A percentile compares a stretch with the other conserved stretches of the same genome.
phyloP scores from a whole-genome alignment of 2,888 invertebrate species.

The Schizotus pectinicornis region DNA sequence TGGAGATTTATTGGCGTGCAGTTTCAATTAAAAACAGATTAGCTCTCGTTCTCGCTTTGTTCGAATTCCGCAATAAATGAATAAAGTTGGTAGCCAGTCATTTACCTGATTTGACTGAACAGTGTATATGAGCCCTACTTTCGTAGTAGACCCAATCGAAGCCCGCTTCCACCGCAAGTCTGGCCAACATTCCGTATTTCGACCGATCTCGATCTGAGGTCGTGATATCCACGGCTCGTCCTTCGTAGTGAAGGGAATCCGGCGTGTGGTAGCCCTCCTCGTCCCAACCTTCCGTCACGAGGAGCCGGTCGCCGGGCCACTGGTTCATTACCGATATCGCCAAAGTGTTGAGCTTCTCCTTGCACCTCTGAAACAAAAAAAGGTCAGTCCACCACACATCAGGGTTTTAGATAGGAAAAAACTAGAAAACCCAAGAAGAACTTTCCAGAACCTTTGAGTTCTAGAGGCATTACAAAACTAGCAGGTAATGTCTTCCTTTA shows the following conservation, averaged over 20 bases:
- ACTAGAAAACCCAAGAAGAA: background rate
- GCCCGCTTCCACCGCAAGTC: constrained; percentile 94
- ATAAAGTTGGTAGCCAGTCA: background rate
- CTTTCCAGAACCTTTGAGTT: too few species aligned
- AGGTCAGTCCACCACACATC: background rate
- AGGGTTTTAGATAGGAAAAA: too few species aligned
- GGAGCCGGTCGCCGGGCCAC: constrained; percentile 93
- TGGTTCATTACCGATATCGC: constrained; percentile 98
- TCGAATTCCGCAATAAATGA: background rate
- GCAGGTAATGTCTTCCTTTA: too few species aligned
- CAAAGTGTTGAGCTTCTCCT: constrained; percentile 91
- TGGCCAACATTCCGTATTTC: constrained; percentile 95
- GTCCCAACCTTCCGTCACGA: constrained; percentile 96
- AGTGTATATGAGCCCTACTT: constrained; percentile 92
- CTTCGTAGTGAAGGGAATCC: constrained; percentile 94
- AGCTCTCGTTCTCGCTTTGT: background rate
- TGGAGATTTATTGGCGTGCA: background rate
- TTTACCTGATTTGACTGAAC: constrained; percentile 96
- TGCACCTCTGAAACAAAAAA: constrained; percentile 82
- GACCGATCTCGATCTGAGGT: constrained; percentile 91
- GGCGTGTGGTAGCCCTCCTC: constrained; percentile 80
- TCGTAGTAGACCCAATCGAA: constrained; percentile 99
- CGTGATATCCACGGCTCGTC: constrained; percentile 93
- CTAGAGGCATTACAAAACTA: too few species aligned
- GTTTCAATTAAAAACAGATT: background rate